These are phyloP conservation scores for Eurosta solidaginis DNA, from an alignment of 1,140 invertebrate species.

Conservation along the genomic window DNA sequence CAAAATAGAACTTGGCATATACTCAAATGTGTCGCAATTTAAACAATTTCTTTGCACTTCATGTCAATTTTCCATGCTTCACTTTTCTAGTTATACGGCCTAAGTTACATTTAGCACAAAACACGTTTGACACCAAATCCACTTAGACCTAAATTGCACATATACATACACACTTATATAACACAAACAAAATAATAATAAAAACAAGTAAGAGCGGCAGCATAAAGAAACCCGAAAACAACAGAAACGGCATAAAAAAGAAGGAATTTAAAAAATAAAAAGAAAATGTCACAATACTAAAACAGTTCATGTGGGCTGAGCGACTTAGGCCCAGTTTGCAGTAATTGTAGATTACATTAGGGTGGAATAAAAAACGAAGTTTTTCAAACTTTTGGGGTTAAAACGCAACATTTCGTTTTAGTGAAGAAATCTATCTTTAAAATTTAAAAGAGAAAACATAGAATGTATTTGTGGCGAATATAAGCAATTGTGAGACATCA, in stretches of 20 bases:
- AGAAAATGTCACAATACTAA: background rate
- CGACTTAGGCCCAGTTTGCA: no score
- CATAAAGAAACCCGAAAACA: conserved; percentile 10
- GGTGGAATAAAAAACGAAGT: no score
- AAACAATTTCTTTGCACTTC: conserved; percentile 21
- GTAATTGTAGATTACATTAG: no score
- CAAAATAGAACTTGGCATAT: conserved; percentile 26
- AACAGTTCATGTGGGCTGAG: background rate
- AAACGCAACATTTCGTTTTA: no score
- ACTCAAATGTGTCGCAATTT: conserved; percentile 18
- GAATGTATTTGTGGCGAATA: no score
- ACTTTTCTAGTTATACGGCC: background rate
- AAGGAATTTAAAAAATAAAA: background rate
- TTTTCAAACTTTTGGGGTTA: no score
- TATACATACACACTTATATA: background rate
- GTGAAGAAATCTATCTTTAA: no score
- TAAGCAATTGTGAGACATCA: no score
- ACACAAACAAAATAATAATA: background rate
- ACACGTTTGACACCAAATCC: conserved; percentile 29
- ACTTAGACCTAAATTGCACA: background rate
- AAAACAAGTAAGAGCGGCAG: background rate
- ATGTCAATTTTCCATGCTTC: conserved; percentile 22
- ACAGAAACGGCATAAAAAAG: background rate
- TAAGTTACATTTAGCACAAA: background rate
- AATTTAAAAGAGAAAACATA: no score